Conservation (phyloP, 2,797 vertebrate genomes). For the Enteromius afrohamiltoni region DNA sequence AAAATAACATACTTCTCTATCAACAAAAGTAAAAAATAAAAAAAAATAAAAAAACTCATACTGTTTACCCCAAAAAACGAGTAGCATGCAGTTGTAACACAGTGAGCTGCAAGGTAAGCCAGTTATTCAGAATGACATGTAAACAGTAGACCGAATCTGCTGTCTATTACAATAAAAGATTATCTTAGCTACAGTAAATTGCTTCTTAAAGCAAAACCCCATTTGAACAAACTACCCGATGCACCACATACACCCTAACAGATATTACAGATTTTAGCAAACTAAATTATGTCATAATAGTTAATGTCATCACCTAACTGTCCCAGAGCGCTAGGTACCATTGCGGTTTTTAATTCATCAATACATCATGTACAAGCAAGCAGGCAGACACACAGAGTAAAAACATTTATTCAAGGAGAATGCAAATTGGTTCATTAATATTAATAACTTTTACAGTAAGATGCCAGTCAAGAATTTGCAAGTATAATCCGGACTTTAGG, state of each 20-base stretch:
- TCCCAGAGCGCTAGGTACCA: background rate
- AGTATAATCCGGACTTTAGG: conserved; percentile 63
- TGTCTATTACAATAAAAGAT: conserved; percentile 15
- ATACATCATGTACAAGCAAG: conserved; percentile 34
- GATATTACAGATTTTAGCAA: background rate
- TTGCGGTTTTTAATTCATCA: conserved; percentile 32
- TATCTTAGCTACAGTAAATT: background rate
- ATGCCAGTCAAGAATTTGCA: conserved; percentile 59
- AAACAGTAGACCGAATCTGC: background rate
- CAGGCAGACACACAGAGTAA: conserved; percentile 43
- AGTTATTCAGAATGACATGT: background rate
- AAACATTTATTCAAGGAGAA: conserved; percentile 44
- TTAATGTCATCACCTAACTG: conserved; percentile 50
- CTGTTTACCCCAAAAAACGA: background rate
- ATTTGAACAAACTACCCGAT: background rate
- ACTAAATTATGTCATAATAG: background rate
- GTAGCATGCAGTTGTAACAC: background rate
- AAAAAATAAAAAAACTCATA: background rate
- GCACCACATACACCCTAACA: background rate
- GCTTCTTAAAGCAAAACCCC: conserved; percentile 2
- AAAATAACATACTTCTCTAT: conserved; percentile 1
- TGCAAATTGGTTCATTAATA: conserved; percentile 54
- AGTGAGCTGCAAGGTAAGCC: background rate
- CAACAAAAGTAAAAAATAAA: background rate
- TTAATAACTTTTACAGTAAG: conserved; percentile 50